phyloP scores from a whole-genome alignment of 2,113 vertebrate species.

The Poeciliopsis retropinna region DNA sequence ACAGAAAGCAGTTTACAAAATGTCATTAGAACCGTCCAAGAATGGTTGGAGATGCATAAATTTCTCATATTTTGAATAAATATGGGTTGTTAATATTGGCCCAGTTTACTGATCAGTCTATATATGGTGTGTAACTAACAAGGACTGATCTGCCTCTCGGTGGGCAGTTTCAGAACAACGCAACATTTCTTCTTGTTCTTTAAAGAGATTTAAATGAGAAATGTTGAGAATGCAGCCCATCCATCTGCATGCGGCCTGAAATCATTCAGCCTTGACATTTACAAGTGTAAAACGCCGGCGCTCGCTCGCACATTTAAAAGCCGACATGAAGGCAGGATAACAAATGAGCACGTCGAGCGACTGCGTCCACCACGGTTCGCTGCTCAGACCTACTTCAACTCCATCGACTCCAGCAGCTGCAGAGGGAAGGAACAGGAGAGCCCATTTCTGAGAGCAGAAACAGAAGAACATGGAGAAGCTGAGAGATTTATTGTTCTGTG shows the following conservation, averaged over 20 bases:
- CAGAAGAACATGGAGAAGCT: not conserved
- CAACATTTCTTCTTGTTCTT: not conserved
- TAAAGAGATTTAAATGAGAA: not conserved
- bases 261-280: slow-evolving; percentile 49
- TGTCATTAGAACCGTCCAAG: too few relatives aligned
- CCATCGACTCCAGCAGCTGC: not conserved
- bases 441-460: not conserved
- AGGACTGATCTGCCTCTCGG: too few relatives aligned
- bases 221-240: not conserved
- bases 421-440: not conserved
- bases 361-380: slow-evolving; percentile 40
- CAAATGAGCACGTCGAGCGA: slow-evolving; percentile 41
- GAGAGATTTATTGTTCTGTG: not conserved
- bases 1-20: too few relatives aligned
- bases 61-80: too few relatives aligned
- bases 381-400: slow-evolving; percentile 29
- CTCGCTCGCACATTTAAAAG: slow-evolving; percentile 1
- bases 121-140: too few relatives aligned
- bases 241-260: slow-evolving; percentile 15
- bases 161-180: not conserved
- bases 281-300: slow-evolving; percentile 20
- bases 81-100: too few relatives aligned
- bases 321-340: slow-evolving; percentile 27
- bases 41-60: too few relatives aligned
- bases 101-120: too few relatives aligned